Base-by-base conservation (phyloP, 1,140 invertebrate genomes). In the Macrosteles quadrilineatus region DNA sequence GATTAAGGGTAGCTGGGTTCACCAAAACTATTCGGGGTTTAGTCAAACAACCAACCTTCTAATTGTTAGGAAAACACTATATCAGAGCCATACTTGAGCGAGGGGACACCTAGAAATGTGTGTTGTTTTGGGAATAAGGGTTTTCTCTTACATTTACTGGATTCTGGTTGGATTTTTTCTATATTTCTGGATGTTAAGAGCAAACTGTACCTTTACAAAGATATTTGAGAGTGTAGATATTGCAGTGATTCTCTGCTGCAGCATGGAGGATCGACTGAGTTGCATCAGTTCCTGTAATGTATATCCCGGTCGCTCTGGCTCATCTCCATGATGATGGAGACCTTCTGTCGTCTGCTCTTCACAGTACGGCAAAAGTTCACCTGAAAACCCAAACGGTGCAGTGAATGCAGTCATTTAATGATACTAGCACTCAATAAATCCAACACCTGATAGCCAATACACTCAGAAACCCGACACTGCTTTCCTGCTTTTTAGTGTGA, bases 281-380 rank as follows among this genome's bases (percentile, higher is more conserved):
- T 91, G 88, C 76, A 96, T 87, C 0, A 98, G 80, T 83, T 98
- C 95, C 74, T 91, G 90, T 1, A 98, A 76, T 1, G 91, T 90
- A 77, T 97, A 98, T 0, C 95, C 95, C 19, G 95, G 90, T 76
- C 94, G 85, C 74, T 94, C 90, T 25, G 93, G 91, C 80, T 98
- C 95, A 75, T 95, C 90, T 1, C 94, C 95, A 80, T 98, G 95
- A 81, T 97, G 92, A 82, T 95, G 94, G 4, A 98, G 82, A 55
- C 88, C 81, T 72, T 81, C 83, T 77, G 82, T 80, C 19, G 32
- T 23, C 77, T 80, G 84, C 72, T 91, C 86, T 47, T 88, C 84
- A 19, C 85, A 81, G 71, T 88, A 92, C 1, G 90, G 90, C 40
- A 92, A 77, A 0, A 93, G 76, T 68, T 88, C 84, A 9, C 91